Percentiles rank a stretch among this genome's conserved stretches.
Evolutionary conservation across 1,140 invertebrate species (phyloP).

Genomic region (Colletes latitarsis): DNA sequence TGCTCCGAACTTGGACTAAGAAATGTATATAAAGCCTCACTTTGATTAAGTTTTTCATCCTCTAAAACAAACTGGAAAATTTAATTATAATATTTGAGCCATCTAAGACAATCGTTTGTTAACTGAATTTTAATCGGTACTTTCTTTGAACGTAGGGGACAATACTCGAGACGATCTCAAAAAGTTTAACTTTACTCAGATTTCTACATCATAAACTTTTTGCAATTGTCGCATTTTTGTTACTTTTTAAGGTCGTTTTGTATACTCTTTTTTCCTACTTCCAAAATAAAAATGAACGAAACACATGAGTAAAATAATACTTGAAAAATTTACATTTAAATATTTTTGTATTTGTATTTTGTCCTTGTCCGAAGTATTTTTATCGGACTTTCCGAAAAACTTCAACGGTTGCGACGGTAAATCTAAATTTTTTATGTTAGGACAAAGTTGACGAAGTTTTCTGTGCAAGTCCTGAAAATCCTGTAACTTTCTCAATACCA

Average conservation of each 20-base stretch:
- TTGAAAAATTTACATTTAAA: slow-evolving; percentile 85
- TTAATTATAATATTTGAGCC: slow-evolving; percentile 28
- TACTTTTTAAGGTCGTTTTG: too few relatives aligned
- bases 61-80: slow-evolving; percentile 89
- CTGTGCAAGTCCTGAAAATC: slow-evolving; percentile 93
- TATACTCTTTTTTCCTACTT: too few relatives aligned
- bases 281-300: too few relatives aligned
- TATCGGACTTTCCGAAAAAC: slow-evolving; percentile 90
- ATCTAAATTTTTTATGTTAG: slow-evolving; percentile 90
- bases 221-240: too few relatives aligned
- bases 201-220: too few relatives aligned
- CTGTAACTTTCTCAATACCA: slow-evolving; percentile 89
- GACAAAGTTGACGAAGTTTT: slow-evolving; percentile 90
- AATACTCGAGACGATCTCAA: too few relatives aligned
- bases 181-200: too few relatives aligned
- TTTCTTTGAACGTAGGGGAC: too few relatives aligned
- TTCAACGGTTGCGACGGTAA: slow-evolving; percentile 90
- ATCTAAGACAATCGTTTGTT: background rate
- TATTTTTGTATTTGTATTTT: slow-evolving; percentile 92
- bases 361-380: slow-evolving; percentile 89
- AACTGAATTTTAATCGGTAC: too few relatives aligned
- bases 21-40: slow-evolving; percentile 94
- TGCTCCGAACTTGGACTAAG: slow-evolving; percentile 94
- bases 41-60: slow-evolving; percentile 92
- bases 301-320: background rate